Percentiles rank a stretch among this genome's conserved stretches.
These are phyloP conservation scores for Parnassius smintheus DNA, from an alignment of 2,888 invertebrate species.

Conservation along the genomic window DNA sequence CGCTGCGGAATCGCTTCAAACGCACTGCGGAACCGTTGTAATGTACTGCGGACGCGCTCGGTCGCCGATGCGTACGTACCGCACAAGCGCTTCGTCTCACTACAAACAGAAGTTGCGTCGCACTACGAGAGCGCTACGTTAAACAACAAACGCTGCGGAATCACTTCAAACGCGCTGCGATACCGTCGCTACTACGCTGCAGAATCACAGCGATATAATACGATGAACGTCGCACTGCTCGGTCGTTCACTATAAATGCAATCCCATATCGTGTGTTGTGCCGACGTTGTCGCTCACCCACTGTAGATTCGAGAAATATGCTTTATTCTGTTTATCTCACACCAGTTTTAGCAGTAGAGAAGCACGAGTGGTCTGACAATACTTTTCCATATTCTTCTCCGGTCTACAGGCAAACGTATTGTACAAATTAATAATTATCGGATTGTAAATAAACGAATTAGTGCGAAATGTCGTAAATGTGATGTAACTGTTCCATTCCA, in stretches of 20 bases:
- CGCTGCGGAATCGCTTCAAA: no score
- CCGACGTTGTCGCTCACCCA: neutral
- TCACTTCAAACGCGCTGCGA: constrained; percentile 11
- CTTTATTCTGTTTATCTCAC: neutral
- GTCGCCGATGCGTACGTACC: no score
- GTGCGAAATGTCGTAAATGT: constrained; percentile 49
- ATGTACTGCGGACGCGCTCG: no score
- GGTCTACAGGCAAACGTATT: constrained; percentile 17
- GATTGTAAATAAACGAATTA: constrained; percentile 41
- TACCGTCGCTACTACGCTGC: neutral
- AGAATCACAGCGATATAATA: neutral
- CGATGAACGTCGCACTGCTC: constrained; percentile 22
- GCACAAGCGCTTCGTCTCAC: no score
- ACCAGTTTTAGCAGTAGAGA: neutral
- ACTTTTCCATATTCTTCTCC: neutral
- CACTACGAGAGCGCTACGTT: constrained; percentile 16
- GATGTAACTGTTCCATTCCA: constrained; percentile 65
- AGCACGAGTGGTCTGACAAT: neutral
- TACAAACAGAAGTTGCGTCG: neutral
- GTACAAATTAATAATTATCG: constrained; percentile 44
- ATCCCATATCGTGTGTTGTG: neutral
- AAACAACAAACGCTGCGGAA: neutral
- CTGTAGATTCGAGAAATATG: neutral
- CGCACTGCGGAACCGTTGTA: neutral
- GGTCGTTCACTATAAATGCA: constrained; percentile 1